Percentiles rank a stretch among this genome's conserved stretches.
These are phyloP conservation scores for Centropus unirufus DNA, from an alignment of 2,113 vertebrate genomes.

Conservation along the genomic window DNA sequence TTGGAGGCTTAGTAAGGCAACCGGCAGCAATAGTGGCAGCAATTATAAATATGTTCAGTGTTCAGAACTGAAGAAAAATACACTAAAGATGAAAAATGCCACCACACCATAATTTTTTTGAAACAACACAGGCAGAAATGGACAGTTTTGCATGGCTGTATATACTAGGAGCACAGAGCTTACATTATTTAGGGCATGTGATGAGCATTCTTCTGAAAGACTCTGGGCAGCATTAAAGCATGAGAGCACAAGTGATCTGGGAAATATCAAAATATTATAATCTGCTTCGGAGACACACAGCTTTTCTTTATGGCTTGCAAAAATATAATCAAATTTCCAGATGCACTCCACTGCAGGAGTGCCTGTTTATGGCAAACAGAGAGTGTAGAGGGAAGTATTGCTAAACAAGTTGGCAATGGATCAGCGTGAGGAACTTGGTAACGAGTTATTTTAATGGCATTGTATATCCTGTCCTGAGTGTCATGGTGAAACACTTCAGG, in stretches of 20 bases:
- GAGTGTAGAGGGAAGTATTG: background rate
- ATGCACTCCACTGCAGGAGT: background rate
- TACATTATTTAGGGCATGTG: constrained; percentile 17
- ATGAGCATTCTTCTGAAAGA: background rate
- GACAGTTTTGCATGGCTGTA: constrained; percentile 18
- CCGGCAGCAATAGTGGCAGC: background rate
- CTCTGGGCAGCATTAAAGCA: background rate
- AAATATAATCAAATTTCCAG: background rate
- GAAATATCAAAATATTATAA: constrained; percentile 62
- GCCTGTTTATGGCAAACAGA: constrained; percentile 24
- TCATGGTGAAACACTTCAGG: background rate
- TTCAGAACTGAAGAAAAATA: constrained; percentile 29
- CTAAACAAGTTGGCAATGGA: constrained; percentile 4
- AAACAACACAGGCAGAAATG: constrained; percentile 8
- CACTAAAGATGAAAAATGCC: constrained; percentile 15
- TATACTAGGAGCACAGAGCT: constrained; percentile 23
- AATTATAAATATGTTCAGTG: background rate
- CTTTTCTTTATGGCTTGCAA: constrained; percentile 42
- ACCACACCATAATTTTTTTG: background rate
- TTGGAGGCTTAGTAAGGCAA: constrained; percentile 4
- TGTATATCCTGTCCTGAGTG: constrained; percentile 16
- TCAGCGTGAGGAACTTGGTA: constrained; percentile 22
- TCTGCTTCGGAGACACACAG: background rate
- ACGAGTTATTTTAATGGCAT: constrained; percentile 14
- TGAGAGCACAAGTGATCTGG: constrained; percentile 34